These are phyloP conservation scores for Drosophila ogumai DNA, from an alignment of 1,140 invertebrate genomes.

Conservation along the genomic window DNA sequence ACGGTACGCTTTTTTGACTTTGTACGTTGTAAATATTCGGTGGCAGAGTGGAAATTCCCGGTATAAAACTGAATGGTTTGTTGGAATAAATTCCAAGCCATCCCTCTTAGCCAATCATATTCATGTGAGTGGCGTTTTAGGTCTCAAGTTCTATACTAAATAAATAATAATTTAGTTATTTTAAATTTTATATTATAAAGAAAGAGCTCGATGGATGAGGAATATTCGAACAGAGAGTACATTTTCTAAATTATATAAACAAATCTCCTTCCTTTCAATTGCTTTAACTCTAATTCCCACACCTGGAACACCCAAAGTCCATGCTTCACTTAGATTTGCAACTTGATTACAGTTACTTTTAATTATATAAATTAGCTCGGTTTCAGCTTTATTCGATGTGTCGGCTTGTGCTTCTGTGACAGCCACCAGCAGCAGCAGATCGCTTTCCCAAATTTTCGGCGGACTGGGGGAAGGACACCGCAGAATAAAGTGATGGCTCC, in stretches of 20 bases:
- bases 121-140: not conserved
- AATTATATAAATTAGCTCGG: conserved; percentile 65
- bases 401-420: not conserved
- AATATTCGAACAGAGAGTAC: not conserved
- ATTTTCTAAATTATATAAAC: conserved; percentile 3
- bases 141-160: not conserved
- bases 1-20: conserved; percentile 29
- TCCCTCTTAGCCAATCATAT: not conserved
- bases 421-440: conserved; percentile 11
- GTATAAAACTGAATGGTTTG: not conserved
- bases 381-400: conserved; percentile 17
- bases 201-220: too few species aligned
- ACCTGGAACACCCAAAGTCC: not conserved
- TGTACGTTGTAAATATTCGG: conserved; percentile 18
- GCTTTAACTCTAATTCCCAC: not conserved
- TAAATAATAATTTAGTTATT: too few species aligned
- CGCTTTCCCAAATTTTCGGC: conserved; percentile 29
- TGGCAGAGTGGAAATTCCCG: not conserved
- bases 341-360: conserved; percentile 44
- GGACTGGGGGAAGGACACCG: conserved; percentile 3
- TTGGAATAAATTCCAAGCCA: not conserved
- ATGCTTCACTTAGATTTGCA: conserved; percentile 37
- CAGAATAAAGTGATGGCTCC: conserved; percentile 35
- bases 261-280: too few species aligned
- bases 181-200: too few species aligned